phyloP scores from a whole-genome alignment of 2,113 vertebrate genomes.

The Mixornis gularis region DNA sequence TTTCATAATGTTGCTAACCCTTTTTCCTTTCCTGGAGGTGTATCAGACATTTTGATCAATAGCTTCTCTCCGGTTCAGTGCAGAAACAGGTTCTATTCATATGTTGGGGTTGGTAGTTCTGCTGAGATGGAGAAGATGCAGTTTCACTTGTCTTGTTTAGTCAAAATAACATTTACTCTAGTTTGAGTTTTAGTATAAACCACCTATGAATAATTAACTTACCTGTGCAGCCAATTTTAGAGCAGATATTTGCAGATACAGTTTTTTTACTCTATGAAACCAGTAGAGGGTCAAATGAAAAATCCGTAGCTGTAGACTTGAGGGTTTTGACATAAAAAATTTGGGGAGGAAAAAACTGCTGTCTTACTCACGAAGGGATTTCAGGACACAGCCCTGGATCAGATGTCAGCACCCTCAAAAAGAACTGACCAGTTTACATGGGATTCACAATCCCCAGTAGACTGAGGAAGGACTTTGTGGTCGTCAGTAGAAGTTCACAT shows the following conservation, averaged over 20 bases:
- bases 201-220: neutral
- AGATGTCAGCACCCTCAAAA: rapidly evolving
- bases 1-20: neutral
- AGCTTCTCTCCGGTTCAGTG: neutral
- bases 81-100: neutral
- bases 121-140: neutral
- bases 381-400: neutral
- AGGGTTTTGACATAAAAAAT: neutral
- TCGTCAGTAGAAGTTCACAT: neutral
- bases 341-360: neutral
- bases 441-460: neutral
- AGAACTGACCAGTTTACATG: rapidly evolving
- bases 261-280: neutral
- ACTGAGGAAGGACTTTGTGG: neutral
- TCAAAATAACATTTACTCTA: neutral
- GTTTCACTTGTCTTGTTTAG: constrained; percentile 7
- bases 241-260: neutral
- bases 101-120: neutral
- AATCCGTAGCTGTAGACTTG: neutral
- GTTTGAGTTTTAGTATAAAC: neutral
- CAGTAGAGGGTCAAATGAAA: neutral
- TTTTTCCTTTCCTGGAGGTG: neutral
- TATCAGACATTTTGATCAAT: neutral
- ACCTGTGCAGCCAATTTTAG: neutral
- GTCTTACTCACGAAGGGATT: neutral